Conservation (phyloP, 1,140 invertebrate genomes). For the Drosophila sulfurigaster region DNA sequence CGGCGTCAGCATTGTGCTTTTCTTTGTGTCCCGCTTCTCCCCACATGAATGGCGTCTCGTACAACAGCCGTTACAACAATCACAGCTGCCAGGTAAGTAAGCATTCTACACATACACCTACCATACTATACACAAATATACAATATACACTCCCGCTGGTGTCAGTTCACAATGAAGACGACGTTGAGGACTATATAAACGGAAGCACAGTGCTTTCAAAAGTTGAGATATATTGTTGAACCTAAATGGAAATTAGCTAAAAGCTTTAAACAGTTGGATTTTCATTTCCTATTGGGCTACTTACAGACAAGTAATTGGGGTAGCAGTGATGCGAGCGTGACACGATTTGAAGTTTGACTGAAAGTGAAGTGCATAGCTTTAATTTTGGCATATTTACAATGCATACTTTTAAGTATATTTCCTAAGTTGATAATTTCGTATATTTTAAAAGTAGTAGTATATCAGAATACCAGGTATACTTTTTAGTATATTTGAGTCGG, state of each 20-base stretch:
- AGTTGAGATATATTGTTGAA: conserved; percentile 27
- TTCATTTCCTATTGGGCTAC: conserved; percentile 10
- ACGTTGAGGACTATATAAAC: background rate
- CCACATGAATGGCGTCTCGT: conserved; percentile 96
- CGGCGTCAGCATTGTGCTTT: conserved; percentile 97
- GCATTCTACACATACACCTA: no score
- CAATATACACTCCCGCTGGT: background rate
- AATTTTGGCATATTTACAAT: no score
- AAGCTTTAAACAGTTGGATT: conserved; percentile 29
- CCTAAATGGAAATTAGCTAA: conserved; percentile 39
- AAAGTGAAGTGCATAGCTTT: background rate
- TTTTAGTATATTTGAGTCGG: no score
- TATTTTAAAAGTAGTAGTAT: no score
- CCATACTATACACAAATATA: background rate
- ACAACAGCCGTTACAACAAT: conserved; percentile 80
- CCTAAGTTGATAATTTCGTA: no score
- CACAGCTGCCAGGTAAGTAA: conserved; percentile 84
- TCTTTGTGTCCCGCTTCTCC: conserved; percentile 97
- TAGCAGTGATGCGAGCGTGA: conserved; percentile 1
- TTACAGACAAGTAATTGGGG: background rate
- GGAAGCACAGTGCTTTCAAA: conserved; percentile 16
- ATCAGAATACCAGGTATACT: no score
- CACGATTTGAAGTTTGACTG: background rate
- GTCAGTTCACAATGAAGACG: background rate
- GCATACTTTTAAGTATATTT: no score